phyloP scores from a whole-genome alignment of 2,797 vertebrate species.

The Hypotaenidia philippensis region DNA sequence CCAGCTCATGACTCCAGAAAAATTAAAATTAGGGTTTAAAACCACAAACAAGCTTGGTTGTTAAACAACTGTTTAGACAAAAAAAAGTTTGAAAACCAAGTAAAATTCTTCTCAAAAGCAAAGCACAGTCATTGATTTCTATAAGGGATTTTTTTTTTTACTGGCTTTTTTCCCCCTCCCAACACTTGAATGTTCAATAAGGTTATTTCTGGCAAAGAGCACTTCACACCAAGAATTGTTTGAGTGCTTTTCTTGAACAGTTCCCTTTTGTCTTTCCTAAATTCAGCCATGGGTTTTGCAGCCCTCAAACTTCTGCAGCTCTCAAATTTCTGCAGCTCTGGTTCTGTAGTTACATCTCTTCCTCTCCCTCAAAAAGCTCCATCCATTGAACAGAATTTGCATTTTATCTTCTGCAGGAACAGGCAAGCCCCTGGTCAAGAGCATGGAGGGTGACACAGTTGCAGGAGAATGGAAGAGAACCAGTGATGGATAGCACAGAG shows the following conservation, averaged over 20 bases:
- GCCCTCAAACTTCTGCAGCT: background rate
- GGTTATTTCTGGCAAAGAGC: constrained; percentile 29
- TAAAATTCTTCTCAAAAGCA: background rate
- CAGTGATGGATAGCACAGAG: background rate
- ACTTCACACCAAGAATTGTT: background rate
- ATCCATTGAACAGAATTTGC: background rate
- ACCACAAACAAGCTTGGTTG: background rate
- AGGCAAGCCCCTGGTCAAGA: background rate
- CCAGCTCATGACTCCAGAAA: background rate
- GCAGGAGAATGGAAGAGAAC: background rate
- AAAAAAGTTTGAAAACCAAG: background rate
- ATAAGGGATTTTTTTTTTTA: background rate
- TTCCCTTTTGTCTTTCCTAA: constrained; percentile 10
- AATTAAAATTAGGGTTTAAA: background rate
- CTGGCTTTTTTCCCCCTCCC: background rate
- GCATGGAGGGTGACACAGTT: background rate
- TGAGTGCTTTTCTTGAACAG: background rate
- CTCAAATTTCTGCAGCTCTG: background rate
- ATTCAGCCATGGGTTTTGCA: background rate
- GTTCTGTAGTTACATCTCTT: background rate
- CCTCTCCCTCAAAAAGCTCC: background rate
- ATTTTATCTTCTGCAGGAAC: background rate
- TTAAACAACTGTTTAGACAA: background rate
- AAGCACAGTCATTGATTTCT: background rate
- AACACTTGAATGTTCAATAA: background rate